Percentiles rank a stretch among this genome's conserved stretches.
Evolutionary conservation across 2,888 invertebrate genomes (phyloP).

Genomic region (Latheticus oryzae): DNA sequence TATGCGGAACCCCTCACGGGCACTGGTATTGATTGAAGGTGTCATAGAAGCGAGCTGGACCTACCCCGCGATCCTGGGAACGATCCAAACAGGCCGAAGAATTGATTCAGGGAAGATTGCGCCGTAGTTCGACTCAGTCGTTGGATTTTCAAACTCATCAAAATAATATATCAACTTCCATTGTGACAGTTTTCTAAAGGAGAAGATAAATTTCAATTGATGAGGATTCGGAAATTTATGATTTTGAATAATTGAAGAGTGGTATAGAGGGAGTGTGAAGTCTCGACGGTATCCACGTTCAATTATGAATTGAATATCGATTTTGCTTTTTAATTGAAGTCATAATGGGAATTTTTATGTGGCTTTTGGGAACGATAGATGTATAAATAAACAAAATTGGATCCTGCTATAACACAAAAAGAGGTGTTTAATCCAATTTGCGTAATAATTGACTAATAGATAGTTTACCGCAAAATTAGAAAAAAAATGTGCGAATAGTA

Average conservation of each 20-base stretch:
- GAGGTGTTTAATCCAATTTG: too few relatives aligned
- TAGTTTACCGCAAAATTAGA: too few relatives aligned
- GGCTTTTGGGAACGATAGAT: too few relatives aligned
- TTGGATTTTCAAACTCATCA: constrained; percentile 20
- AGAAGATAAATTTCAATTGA: too few relatives aligned
- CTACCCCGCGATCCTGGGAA: constrained; percentile 46
- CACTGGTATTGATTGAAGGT: constrained; percentile 46
- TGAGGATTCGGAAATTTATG: constrained; percentile 18
- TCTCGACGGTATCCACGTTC: constrained; percentile 1
- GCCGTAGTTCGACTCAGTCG: constrained; percentile 33
- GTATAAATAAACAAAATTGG: too few relatives aligned
- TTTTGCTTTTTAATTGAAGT: constrained; percentile 42
- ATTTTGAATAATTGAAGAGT: constrained; percentile 11
- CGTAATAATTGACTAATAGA: too few relatives aligned
- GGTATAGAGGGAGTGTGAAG: neutral
- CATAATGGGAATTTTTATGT: too few relatives aligned
- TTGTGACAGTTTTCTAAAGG: too few relatives aligned
- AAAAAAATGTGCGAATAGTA: too few relatives aligned
- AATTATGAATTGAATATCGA: constrained; percentile 37
- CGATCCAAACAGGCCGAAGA: constrained; percentile 32
- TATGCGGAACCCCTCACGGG: constrained; percentile 33
- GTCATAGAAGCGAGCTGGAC: constrained; percentile 47
- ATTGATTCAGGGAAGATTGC: constrained; percentile 37
- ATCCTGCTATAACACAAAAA: too few relatives aligned
- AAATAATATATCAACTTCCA: constrained; percentile 15